These are phyloP conservation scores for Platypus cylindrus DNA, from an alignment of 2,888 invertebrate species.

Conservation along the genomic window DNA sequence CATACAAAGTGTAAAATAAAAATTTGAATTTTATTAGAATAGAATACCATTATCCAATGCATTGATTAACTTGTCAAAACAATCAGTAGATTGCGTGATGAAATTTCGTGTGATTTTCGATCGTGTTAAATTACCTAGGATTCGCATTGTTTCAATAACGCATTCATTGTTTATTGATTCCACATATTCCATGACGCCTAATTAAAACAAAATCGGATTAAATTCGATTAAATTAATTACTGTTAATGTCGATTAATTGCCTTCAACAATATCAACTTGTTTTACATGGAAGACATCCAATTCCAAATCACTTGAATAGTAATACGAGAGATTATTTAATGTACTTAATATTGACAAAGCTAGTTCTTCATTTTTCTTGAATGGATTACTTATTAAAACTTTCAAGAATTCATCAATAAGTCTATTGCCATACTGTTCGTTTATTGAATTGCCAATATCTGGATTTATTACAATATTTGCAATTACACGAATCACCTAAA, in stretches of 20 bases:
- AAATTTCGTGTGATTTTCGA: constrained; percentile 50
- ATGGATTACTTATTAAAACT: constrained; percentile 36
- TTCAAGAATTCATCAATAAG: constrained; percentile 35
- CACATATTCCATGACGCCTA: constrained; percentile 37
- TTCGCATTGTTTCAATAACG: constrained; percentile 60
- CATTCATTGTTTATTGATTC: constrained; percentile 38
- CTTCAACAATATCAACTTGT: constrained; percentile 39
- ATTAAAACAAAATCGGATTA: constrained; percentile 15
- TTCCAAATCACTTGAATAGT: constrained; percentile 40
- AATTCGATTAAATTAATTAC: background rate
- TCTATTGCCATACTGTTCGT: constrained; percentile 31
- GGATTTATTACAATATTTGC: constrained; percentile 74
- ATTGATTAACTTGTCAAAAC: constrained; percentile 44
- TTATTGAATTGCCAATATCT: constrained; percentile 57
- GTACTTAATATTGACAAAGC: constrained; percentile 68
- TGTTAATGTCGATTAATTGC: constrained; percentile 20
- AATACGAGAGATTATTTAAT: constrained; percentile 74
- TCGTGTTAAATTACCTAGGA: constrained; percentile 71
- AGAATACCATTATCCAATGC: constrained; percentile 43
- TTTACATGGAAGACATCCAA: constrained; percentile 37
- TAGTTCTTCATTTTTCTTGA: constrained; percentile 55
- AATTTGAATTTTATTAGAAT: background rate
- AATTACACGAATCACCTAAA: constrained; percentile 63
- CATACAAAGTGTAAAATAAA: background rate
- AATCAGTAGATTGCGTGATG: constrained; percentile 55